Evolutionary conservation across 1,140 invertebrate genomes (phyloP).

Genomic region (Thalassaphorura encarpata): DNA sequence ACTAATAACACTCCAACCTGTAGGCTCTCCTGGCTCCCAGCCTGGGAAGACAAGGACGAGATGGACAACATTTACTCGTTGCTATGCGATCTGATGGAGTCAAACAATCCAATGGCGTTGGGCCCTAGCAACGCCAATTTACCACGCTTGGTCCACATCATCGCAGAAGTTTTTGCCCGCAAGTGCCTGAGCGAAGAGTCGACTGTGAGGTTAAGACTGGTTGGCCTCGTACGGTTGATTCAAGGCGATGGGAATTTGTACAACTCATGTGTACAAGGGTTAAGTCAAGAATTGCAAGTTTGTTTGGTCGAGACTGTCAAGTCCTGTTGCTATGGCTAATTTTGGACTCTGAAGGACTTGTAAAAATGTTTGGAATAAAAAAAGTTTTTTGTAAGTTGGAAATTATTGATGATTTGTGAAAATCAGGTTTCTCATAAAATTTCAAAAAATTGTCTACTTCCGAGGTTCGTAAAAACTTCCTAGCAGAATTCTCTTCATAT

Average conservation of each 20-base stretch:
- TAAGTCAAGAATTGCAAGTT: constrained; percentile 68
- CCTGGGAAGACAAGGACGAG: constrained; percentile 91
- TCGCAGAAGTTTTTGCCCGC: constrained; percentile 75
- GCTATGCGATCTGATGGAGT: constrained; percentile 88
- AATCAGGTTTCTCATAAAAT: not conserved
- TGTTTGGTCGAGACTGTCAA: constrained; percentile 67
- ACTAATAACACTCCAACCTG: constrained; percentile 13
- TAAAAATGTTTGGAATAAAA: not conserved
- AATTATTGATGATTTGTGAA: not conserved
- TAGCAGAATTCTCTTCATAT: no score
- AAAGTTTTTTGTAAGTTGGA: not conserved
- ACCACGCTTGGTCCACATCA: constrained; percentile 72
- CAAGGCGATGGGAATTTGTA: constrained; percentile 68
- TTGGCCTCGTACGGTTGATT: constrained; percentile 56
- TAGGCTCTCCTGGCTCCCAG: constrained; percentile 87
- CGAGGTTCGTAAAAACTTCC: no score
- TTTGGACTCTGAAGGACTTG: constrained; percentile 34
- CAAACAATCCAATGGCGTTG: constrained; percentile 74
- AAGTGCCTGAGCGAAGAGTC: constrained; percentile 64
- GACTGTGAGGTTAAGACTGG: constrained; percentile 51
- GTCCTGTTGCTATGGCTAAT: no score
- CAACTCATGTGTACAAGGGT: constrained; percentile 61
- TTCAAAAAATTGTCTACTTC: not conserved
- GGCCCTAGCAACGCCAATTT: constrained; percentile 79
- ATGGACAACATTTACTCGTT: constrained; percentile 88